Base-by-base conservation (phyloP, 2,113 vertebrate species). In the Dermatemys mawii region DNA sequence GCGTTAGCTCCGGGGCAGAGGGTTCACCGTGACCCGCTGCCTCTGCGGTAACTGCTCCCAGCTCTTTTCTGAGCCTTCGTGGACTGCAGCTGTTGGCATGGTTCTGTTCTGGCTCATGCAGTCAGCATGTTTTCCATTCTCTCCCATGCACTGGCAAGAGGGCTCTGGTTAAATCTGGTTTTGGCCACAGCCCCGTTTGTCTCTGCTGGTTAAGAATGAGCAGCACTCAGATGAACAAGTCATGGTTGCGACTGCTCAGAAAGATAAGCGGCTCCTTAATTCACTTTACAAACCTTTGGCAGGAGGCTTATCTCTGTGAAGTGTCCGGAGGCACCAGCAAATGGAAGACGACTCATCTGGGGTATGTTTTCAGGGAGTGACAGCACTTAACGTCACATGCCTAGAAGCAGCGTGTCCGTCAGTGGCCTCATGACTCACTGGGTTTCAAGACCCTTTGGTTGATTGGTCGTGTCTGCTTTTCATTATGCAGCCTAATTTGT, bases 121-220 rank as follows among this genome's bases (percentile, higher is more conserved):
- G 49, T 32, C 70, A 5, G 54, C 0, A 17, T 0, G 0, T 54
- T 79, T 80, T 70, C 2, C 24, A 38, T 32, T 48, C 53, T 48
- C n/a, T 35, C 22, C 44, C 41, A 48, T 8, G 57, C 27, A 3
- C 0, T 49, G 6, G 50, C 8, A n/a, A 81, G 50, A 11, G 48
- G 24, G 19, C 11, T 16, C 26, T 0, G 2, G 44, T 46, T 6
- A 10, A n/a, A 6, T 0, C 1, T 3, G 44, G 2, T 11, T 38
- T 29, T 44, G 60, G 78, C 27, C 29, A 84, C 87, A 44, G 54
- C 9, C 26, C 22, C 14, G 85, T 88, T 27, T 51, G 9, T 1
- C 48, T 14, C 60, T 0, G 0, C 76, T 5, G 63, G 81, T 44
- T 63, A 86, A 38, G 44, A 81, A 87, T 0, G 0, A 84, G 53